Evolutionary conservation across 2,888 invertebrate species (phyloP).

Genomic region (Thereva nobilitata): DNA sequence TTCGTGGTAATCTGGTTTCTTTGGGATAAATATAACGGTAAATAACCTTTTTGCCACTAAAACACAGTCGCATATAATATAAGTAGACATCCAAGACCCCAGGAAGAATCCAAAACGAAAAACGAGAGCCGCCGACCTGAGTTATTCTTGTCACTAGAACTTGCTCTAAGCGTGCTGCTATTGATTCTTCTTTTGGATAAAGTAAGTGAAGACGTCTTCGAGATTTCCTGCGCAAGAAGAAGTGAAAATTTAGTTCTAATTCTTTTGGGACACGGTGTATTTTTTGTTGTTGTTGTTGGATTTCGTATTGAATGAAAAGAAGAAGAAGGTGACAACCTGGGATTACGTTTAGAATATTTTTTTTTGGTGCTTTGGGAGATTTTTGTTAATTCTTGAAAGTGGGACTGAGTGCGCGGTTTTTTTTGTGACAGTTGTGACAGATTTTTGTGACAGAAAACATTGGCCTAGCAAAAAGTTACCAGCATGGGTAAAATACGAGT

Average conservation of each 20-base stretch:
- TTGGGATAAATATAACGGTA: constrained; percentile 29
- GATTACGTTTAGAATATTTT: too few relatives aligned
- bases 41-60: constrained; percentile 22
- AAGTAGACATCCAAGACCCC: background rate
- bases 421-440: background rate
- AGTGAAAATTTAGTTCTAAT: constrained; percentile 16
- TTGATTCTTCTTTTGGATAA: background rate
- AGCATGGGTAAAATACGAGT: constrained; percentile 15
- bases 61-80: background rate
- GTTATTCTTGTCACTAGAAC: background rate
- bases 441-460: background rate
- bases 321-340: too few relatives aligned
- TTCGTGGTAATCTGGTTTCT: constrained; percentile 27
- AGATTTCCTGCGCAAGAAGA: constrained; percentile 8
- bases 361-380: too few relatives aligned
- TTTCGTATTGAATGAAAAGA: too few relatives aligned
- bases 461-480: background rate
- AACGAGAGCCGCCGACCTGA: background rate
- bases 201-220: constrained; percentile 9
- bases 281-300: background rate
- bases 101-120: background rate
- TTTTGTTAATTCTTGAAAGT: too few relatives aligned
- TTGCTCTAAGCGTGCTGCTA: background rate
- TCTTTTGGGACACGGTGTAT: constrained; percentile 9
- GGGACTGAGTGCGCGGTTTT: too few relatives aligned